Base-by-base conservation (phyloP, 2,797 vertebrate species). In the Vireo griseus region DNA sequence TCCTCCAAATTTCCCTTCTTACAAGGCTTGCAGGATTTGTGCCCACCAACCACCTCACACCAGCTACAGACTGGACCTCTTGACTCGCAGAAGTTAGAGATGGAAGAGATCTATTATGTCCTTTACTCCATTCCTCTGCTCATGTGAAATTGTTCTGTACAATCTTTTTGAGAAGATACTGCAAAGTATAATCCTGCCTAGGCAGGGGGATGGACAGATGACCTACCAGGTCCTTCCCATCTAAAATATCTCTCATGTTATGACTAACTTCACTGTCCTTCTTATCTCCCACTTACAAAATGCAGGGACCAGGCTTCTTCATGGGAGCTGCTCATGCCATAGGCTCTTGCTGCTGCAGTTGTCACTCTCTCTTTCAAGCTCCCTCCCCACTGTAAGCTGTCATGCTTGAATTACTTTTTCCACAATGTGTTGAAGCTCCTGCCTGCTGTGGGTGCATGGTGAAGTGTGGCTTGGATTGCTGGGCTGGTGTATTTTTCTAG, bases 61-160 rank as follows among this genome's bases (percentile, higher is more conserved):
- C 33, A 72, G 82, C 73, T 92, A 37, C 89, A 78, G 48, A 17
- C 55, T 91, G 62, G 12, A 78, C 92, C 94, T 84, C 94, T 88
- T 95, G 87, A 94, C 94, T 96, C 72, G 44, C 0, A 68, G 62
- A 88, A 96, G 95, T 78, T 95, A 92, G 94, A 96, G 94, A 97
- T 96, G 92, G 91, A 81, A 96, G 95, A 97, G 95, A 96, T 97
- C 94, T 84, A 96, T 97, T 97, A 96, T 96, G 94, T 97, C 94
- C 94, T 93, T 93, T 78, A 88, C 89, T 95, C 91, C 79, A 78
- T 90, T 90, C 87, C 91, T 92, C 76, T 91, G 79, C 91, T 96
- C 85, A 48, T 57, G 79, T 96, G 94, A 96, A 97, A 95, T 96
- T 94, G 85, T 96, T 94, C 95, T 57, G 75, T 84, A 52, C 79